These are phyloP conservation scores for Spilogale gracilis DNA, from an alignment of 2,113 vertebrate genomes.

Conservation along the genomic window DNA sequence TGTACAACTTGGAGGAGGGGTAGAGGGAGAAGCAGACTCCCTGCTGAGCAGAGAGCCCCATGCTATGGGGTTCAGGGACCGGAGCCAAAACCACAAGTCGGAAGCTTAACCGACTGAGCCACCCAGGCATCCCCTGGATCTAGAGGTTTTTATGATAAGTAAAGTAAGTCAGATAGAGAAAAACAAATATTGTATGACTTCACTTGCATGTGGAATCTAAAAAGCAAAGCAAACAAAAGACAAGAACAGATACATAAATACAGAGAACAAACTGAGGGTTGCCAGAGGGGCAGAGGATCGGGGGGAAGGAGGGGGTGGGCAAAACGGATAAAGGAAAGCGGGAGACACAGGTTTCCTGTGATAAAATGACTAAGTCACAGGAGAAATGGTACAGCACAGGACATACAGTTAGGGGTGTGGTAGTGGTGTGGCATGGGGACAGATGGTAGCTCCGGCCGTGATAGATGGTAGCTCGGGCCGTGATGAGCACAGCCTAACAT, in stretches of 20 bases:
- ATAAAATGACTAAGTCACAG: neutral
- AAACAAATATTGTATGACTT: neutral
- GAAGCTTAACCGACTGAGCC: neutral
- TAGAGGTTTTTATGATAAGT: neutral
- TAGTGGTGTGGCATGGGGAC: neutral
- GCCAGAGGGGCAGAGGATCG: neutral
- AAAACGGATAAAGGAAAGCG: neutral
- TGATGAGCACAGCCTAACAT: neutral
- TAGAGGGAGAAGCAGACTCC: neutral
- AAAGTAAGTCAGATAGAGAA: neutral
- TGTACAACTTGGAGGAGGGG: neutral
- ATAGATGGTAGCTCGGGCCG: neutral
- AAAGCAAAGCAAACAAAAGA: neutral
- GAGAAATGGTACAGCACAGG: neutral
- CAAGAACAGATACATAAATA: neutral
- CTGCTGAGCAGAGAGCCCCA: neutral
- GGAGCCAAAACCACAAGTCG: neutral
- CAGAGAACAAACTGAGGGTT: neutral
- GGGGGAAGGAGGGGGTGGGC: neutral
- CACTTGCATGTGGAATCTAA: neutral
- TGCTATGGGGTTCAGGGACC: neutral
- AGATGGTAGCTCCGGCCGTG: neutral
- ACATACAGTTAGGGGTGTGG: neutral
- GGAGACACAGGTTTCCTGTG: neutral
- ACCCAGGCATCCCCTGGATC: neutral